Conservation (phyloP, 2,113 vertebrate genomes). For the Pelodiscus sinensis region DNA sequence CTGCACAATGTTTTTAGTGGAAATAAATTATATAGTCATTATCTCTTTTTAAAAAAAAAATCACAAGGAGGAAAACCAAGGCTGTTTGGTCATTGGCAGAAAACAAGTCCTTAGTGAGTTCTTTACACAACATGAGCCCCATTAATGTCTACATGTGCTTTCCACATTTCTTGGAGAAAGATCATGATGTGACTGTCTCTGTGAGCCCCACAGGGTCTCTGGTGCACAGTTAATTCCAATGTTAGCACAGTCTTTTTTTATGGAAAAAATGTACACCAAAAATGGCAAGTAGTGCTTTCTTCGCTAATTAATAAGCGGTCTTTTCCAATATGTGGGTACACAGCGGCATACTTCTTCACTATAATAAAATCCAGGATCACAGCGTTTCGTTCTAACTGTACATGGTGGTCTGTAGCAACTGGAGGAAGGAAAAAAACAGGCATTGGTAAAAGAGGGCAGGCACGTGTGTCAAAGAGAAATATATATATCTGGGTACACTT, state of each 20-base stretch:
- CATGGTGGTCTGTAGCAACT: constrained; percentile 93
- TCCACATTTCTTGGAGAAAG: constrained; percentile 58
- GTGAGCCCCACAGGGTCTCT: constrained; percentile 64
- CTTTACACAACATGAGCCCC: constrained; percentile 64
- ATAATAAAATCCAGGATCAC: constrained; percentile 88
- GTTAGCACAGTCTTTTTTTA: constrained; percentile 57
- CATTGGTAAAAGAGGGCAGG: not conserved
- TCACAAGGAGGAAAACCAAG: constrained; percentile 82
- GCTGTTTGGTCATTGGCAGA: constrained; percentile 79
- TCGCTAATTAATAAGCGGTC: constrained; percentile 79
- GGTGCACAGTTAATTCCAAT: constrained; percentile 72
- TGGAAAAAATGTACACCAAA: constrained; percentile 58
- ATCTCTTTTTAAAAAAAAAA: constrained; percentile 86
- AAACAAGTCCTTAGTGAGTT: constrained; percentile 77
- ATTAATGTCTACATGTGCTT: constrained; percentile 56
- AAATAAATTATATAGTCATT: constrained; percentile 99
- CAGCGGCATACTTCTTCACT: constrained; percentile 97
- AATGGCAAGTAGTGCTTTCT: not conserved
- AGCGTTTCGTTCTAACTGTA: constrained; percentile 83
- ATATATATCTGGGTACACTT: not conserved
- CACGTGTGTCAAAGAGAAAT: not conserved
- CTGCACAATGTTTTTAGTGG: constrained; percentile 92
- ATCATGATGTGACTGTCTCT: constrained; percentile 56
- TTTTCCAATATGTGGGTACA: constrained; percentile 93
- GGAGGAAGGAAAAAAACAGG: not conserved